Conservation (phyloP, 2,888 invertebrate species). For the Calliphora vomitoria region DNA sequence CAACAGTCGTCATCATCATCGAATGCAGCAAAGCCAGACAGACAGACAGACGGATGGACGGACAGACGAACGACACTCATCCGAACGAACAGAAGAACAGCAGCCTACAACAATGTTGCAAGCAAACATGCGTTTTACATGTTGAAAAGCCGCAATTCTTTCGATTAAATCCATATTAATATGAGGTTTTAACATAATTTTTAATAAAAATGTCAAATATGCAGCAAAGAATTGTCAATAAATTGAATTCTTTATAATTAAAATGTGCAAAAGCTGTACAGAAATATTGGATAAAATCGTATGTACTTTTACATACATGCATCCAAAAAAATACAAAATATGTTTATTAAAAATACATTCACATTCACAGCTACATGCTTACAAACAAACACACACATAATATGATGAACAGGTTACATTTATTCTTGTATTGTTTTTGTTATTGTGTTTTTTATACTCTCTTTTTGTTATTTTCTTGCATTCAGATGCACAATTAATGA, state of each 20-base stretch:
- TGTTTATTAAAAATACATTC: slow-evolving; percentile 46
- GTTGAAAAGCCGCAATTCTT: slow-evolving; percentile 72
- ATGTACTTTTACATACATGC: not conserved
- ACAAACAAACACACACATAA: not conserved
- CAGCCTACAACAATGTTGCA: slow-evolving; percentile 74
- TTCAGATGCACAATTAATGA: slow-evolving; percentile 47
- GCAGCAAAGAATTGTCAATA: slow-evolving; percentile 73
- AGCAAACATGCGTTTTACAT: slow-evolving; percentile 70
- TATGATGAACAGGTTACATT: slow-evolving; percentile 43
- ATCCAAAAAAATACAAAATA: slow-evolving; percentile 5
- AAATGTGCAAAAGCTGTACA: slow-evolving; percentile 64
- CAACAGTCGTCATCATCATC: not conserved
- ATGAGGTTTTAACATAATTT: slow-evolving; percentile 73
- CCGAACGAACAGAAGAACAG: slow-evolving; percentile 38
- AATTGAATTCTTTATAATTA: slow-evolving; percentile 74
- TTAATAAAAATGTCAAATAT: slow-evolving; percentile 73
- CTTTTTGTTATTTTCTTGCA: slow-evolving; percentile 23
- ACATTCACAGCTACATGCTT: not conserved
- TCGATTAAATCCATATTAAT: slow-evolving; percentile 74
- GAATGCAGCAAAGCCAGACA: slow-evolving; percentile 25
- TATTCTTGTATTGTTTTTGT: slow-evolving; percentile 10
- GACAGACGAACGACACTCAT: slow-evolving; percentile 22
- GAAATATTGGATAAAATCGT: slow-evolving; percentile 22
- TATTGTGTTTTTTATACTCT: not conserved
- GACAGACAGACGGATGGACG: slow-evolving; percentile 18